Conservation (phyloP, 2,888 invertebrate species). For the Chrysolina oricalcia region DNA sequence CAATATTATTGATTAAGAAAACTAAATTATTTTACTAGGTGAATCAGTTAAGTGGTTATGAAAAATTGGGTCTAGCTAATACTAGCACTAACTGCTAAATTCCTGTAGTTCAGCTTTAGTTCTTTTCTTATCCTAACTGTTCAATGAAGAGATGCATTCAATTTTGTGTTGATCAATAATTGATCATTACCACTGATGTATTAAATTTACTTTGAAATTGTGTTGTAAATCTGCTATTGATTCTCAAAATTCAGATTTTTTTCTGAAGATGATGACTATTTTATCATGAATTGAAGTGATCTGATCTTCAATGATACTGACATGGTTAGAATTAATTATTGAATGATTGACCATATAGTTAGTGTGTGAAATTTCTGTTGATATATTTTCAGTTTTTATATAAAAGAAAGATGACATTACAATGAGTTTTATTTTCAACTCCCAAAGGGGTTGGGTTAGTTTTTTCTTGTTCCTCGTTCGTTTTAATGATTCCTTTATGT, state of each 20-base stretch:
- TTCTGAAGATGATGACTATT: not conserved
- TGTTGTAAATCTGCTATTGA: not conserved
- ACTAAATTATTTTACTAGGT: too few species aligned
- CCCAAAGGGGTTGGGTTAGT: not conserved
- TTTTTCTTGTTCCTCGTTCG: too few species aligned
- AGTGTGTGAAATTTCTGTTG: conserved; percentile 6
- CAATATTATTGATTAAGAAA: too few species aligned
- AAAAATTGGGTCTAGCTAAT: too few species aligned
- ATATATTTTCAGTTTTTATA: conserved; percentile 21
- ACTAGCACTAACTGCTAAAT: too few species aligned
- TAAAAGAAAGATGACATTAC: not conserved
- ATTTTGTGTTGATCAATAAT: too few species aligned
- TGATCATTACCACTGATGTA: too few species aligned
- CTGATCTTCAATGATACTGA: not conserved
- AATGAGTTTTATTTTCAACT: not conserved
- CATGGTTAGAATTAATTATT: not conserved
- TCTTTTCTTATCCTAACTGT: not conserved
- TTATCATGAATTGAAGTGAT: not conserved
- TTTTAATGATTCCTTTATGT: too few species aligned
- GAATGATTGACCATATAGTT: not conserved
- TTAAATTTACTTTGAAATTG: too few species aligned
- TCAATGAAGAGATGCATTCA: not conserved
- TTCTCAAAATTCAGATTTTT: not conserved
- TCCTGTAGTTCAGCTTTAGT: too few species aligned
- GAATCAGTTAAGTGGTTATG: too few species aligned